A percentile compares a stretch with the other conserved stretches of the same genome.
These are phyloP conservation scores for Eolophus roseicapilla DNA, from an alignment of 2,113 vertebrate genomes.

Conservation along the genomic window DNA sequence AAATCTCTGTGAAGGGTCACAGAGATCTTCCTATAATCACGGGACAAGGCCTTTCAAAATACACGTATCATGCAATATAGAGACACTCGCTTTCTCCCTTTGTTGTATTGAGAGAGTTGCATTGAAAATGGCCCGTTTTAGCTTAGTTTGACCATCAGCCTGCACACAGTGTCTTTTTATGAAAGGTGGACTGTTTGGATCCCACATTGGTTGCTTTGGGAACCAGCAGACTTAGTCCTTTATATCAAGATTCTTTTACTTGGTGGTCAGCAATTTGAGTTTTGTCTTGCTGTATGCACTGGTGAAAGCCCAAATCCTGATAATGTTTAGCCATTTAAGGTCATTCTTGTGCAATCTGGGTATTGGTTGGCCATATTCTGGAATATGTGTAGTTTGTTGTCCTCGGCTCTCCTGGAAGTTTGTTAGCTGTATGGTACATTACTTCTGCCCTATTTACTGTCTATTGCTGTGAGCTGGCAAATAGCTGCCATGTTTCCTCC, in stretches of 20 bases:
- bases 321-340: not conserved
- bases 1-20: not conserved
- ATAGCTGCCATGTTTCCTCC: not conserved
- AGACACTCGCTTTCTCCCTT: not conserved
- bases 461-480: not conserved
- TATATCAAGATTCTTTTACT: not conserved
- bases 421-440: not conserved
- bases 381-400: not conserved
- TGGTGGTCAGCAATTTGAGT: not conserved
- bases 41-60: not conserved
- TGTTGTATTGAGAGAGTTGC: not conserved
- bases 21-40: not conserved
- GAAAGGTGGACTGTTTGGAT: not conserved
- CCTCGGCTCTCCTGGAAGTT: not conserved
- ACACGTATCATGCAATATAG: not conserved
- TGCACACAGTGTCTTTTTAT: not conserved
- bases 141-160: not conserved
- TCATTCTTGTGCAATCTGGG: not conserved
- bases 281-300: not conserved
- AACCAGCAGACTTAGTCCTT: not conserved
- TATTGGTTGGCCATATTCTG: not conserved
- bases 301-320: not conserved
- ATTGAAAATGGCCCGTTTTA: not conserved
- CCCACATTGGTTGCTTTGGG: not conserved
- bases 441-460: conserved; percentile 28